A percentile compares a stretch with the other conserved stretches of the same genome.
These are phyloP conservation scores for Carassius gibelio DNA, from an alignment of 2,113 vertebrate species.

Conservation along the genomic window DNA sequence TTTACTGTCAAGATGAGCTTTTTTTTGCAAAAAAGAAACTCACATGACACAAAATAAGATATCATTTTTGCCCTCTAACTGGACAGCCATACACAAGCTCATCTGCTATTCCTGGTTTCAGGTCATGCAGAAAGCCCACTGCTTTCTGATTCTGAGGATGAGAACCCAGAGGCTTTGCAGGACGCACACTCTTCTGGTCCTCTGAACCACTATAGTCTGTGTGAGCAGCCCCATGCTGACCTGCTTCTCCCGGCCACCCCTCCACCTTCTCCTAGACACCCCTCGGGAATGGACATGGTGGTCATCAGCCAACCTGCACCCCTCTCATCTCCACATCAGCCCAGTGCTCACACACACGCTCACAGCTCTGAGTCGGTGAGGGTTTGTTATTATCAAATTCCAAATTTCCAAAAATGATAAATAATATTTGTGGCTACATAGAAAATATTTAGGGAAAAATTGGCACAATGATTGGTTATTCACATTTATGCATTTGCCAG, in stretches of 20 bases:
- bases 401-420: no score
- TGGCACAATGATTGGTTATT: background rate
- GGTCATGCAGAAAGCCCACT: conserved; percentile 62
- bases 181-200: conserved; percentile 67
- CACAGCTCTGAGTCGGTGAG: conserved; percentile 79
- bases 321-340: conserved; percentile 77
- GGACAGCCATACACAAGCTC: background rate
- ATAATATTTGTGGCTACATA: background rate
- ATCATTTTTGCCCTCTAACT: no score
- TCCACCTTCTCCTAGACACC: conserved; percentile 72
- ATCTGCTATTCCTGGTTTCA: conserved; percentile 47
- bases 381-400: background rate
- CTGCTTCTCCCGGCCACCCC: conserved; percentile 66
- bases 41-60: no score
- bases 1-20: no score
- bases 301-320: conserved; percentile 89
- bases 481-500: no score
- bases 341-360: conserved; percentile 67
- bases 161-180: conserved; percentile 81
- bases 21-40: no score
- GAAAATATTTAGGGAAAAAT: background rate
- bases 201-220: conserved; percentile 78
- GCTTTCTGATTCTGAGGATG: conserved; percentile 83
- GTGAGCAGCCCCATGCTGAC: conserved; percentile 73
- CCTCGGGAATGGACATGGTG: conserved; percentile 67